These are phyloP conservation scores for Taxidea taxus DNA, from an alignment of 2,113 vertebrate species.

Conservation along the genomic window DNA sequence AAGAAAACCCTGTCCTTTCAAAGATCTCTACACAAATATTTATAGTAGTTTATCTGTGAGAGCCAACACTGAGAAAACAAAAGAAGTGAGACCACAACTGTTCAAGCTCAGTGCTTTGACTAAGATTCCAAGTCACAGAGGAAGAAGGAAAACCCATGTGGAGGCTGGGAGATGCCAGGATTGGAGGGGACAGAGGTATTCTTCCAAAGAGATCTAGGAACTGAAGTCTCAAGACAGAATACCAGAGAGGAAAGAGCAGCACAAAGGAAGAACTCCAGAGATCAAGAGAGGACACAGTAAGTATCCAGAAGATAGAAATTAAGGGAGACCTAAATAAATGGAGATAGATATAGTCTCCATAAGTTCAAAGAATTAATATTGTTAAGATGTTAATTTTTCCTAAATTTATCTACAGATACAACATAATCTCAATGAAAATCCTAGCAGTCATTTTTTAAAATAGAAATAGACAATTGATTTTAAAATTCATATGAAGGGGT, in stretches of 20 bases:
- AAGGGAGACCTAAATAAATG: background rate
- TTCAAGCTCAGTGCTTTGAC: background rate
- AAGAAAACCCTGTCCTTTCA: background rate
- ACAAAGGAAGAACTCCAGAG: background rate
- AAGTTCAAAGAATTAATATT: background rate
- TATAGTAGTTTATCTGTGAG: background rate
- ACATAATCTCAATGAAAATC: background rate
- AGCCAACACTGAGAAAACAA: background rate
- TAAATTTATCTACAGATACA: background rate
- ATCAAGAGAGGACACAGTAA: background rate
- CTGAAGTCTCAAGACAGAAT: background rate
- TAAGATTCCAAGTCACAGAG: background rate
- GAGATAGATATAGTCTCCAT: background rate
- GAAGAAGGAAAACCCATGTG: background rate
- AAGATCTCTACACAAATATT: background rate
- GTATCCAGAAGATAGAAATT: background rate
- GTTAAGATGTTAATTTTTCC: background rate
- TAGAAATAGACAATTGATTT: background rate
- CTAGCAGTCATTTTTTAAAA: background rate
- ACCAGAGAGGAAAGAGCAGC: background rate
- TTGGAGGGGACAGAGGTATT: background rate
- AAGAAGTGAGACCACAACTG: background rate
- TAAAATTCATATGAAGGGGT: background rate
- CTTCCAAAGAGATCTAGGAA: background rate
- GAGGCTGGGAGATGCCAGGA: background rate